Base-by-base conservation (phyloP, 2,888 invertebrate species). In the Caenorhabditis wallacei region DNA sequence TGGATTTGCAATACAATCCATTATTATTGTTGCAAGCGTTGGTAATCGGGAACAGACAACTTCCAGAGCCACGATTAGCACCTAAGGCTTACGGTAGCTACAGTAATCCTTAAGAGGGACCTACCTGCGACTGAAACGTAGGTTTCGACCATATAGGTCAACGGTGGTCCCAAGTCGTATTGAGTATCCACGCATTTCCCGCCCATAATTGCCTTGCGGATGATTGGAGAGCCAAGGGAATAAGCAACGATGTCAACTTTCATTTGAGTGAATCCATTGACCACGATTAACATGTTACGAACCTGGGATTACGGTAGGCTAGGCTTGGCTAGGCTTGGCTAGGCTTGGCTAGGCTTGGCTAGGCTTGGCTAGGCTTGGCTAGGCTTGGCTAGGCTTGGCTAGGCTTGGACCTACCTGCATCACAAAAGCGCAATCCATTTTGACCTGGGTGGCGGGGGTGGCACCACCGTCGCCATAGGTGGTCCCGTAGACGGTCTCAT, bases 201-300 rank as follows among this genome's bases (percentile, higher is more conserved):
- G 13, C 69, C 88, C 13, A 88, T 48, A 40, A 88, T 85, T 7
- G 88, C 87, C 66, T 90, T 90, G 51, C 89, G 51, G 7, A 88
- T 86, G 51, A 91, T 82, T 1, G 90, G 90, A 10, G 88, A 86
- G 10, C 90, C 90, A 86, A 90, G 85, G 5, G 91, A 91, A 61
- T 88, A 90, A 16, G 84, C 90, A 35, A 90, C 82, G 5, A 90
- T 78, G 69, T 90, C 88, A 8, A 90, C 89, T 72, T 89, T 64
- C 20, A 48, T 48, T 18, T 51, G 24, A 18, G 64, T 64, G 48
- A 64, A 90, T 11, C 80, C 84, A 24, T 86, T 79, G 1, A 89
- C 88, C 10, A 87, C 80, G 63, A 82, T 80, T n/a, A 90, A 88
- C 69, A 90, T 48, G 2, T 48, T 48, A 18, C 46, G 46, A 3